Conservation (phyloP, 2,797 vertebrate genomes). For the Melopsittacus undulatus region DNA sequence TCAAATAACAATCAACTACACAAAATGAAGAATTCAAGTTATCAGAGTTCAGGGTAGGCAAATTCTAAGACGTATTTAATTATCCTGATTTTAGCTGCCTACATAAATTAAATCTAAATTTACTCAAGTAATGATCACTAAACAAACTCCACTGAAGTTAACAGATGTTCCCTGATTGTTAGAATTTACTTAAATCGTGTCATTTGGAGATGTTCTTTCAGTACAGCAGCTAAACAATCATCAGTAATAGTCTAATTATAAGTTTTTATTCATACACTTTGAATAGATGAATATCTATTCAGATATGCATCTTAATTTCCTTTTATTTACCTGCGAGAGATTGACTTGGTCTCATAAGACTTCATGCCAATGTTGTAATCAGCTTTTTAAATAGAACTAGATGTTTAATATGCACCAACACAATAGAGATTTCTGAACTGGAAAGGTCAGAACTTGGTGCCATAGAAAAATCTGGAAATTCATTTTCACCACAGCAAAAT, state of each 20-base stretch:
- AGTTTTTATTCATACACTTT: not conserved
- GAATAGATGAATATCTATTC: slow-evolving; percentile 6
- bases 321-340: slow-evolving; percentile 40
- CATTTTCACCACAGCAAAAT: not conserved
- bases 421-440: not conserved
- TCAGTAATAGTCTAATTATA: not conserved
- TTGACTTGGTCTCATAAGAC: slow-evolving; percentile 10
- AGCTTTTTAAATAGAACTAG: slow-evolving; percentile 32
- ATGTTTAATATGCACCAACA: slow-evolving; percentile 31
- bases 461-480: slow-evolving; percentile 20
- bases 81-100: not conserved
- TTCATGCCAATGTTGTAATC: not conserved
- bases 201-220: not conserved
- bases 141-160: not conserved
- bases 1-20: not conserved
- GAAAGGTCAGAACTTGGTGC: slow-evolving; percentile 46
- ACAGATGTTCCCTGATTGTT: not conserved
- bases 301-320: slow-evolving; percentile 41
- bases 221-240: not conserved
- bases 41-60: not conserved
- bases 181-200: not conserved
- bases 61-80: not conserved
- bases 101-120: not conserved
- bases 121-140: not conserved
- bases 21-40: not conserved